These are phyloP conservation scores for Drosophila crucigera DNA, from an alignment of 2,888 invertebrate species.

Conservation along the genomic window DNA sequence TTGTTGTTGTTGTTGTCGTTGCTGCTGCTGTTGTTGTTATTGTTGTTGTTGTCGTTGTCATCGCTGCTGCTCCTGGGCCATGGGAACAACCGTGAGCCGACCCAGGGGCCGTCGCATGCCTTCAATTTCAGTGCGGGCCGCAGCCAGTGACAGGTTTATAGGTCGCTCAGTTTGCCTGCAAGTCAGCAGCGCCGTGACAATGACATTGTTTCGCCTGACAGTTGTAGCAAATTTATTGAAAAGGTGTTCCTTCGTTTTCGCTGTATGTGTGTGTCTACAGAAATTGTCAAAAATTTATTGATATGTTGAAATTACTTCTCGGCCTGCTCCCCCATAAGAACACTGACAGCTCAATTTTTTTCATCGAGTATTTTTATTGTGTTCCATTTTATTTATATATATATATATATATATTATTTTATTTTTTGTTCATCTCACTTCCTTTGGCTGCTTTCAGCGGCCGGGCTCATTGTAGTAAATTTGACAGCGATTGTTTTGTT, in stretches of 20 bases:
- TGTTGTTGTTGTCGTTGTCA: constrained; percentile 27
- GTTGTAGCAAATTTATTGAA: constrained; percentile 82
- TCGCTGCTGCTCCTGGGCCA: constrained; percentile 19
- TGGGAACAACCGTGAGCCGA: constrained; percentile 24
- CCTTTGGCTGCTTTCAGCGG: constrained; percentile 33
- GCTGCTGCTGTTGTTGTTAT: constrained; percentile 37
- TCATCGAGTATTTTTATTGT: constrained; percentile 37
- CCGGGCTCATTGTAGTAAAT: constrained; percentile 70
- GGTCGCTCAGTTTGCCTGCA: constrained; percentile 62
- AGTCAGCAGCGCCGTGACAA: constrained; percentile 69
- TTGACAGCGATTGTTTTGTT: constrained; percentile 81
- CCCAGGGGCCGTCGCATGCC: constrained; percentile 46
- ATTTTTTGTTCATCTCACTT: constrained; percentile 30
- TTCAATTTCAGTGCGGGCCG: constrained; percentile 28
- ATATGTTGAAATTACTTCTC: constrained; percentile 77
- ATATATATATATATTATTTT: background rate
- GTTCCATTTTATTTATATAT: constrained; percentile 1
- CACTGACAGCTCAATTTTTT: constrained; percentile 73
- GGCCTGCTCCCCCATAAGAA: constrained; percentile 51
- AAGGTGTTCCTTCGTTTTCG: constrained; percentile 71
- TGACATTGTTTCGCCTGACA: constrained; percentile 81
- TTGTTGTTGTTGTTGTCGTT: constrained; percentile 2
- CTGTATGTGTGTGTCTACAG: constrained; percentile 25
- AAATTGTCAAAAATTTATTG: constrained; percentile 79
- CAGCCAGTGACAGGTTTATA: constrained; percentile 73